Evolutionary conservation across 2,113 vertebrate genomes (phyloP).

Genomic region (Tringa solitaria): DNA sequence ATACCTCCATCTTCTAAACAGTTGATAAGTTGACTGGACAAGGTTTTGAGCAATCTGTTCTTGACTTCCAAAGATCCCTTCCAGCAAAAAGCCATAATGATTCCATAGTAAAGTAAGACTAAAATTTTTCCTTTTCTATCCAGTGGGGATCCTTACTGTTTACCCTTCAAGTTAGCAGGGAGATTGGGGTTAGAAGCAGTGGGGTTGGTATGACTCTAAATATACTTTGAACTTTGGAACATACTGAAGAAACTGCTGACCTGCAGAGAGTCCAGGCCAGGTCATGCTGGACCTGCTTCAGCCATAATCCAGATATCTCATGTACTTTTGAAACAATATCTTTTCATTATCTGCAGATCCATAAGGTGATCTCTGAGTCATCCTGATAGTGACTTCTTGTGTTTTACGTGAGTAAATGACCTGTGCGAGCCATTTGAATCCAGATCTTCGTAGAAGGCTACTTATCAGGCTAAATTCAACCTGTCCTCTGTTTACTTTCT

Average conservation of each 20-base stretch:
- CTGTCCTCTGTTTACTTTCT: not conserved
- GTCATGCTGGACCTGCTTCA: not conserved
- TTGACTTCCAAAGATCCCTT: not conserved
- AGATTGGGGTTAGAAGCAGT: not conserved
- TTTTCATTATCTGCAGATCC: not conserved
- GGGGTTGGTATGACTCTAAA: not conserved
- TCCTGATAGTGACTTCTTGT: not conserved
- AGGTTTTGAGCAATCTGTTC: not conserved
- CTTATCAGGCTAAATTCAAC: not conserved
- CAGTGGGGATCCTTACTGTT: not conserved
- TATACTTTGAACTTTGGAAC: not conserved
- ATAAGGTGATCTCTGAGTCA: not conserved
- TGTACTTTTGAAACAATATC: not conserved
- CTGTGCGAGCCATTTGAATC: not conserved
- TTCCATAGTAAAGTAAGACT: not conserved
- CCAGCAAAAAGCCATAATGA: not conserved
- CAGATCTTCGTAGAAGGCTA: not conserved
- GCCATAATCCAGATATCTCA: not conserved
- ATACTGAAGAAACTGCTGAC: not conserved
- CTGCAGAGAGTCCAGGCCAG: not conserved
- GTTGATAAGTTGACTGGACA: not conserved
- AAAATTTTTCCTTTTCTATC: not conserved
- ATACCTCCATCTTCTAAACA: not conserved
- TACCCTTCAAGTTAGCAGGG: not conserved
- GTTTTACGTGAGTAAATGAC: not conserved